A percentile compares a stretch with the other conserved stretches of the same genome.
phyloP scores from a whole-genome alignment of 2,113 vertebrate species.

The Nesospiza acunhae region DNA sequence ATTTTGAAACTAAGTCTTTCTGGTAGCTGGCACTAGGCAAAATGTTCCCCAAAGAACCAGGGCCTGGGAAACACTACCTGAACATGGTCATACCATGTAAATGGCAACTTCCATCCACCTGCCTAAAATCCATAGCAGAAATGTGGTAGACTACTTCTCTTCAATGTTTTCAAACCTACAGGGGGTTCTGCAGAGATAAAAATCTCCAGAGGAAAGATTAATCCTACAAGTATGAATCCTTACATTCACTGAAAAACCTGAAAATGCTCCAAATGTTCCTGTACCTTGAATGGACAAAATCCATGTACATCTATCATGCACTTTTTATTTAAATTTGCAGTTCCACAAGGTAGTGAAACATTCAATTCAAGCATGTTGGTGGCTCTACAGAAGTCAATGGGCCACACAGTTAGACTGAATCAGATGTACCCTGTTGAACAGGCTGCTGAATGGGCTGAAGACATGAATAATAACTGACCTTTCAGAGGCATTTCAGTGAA shows the following conservation, averaged over 20 bases:
- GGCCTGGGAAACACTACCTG: not conserved
- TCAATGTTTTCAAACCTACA: not conserved
- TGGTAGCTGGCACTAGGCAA: not conserved
- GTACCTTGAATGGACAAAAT: not conserved
- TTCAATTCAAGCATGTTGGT: not conserved
- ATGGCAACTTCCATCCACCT: not conserved
- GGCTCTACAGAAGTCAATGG: not conserved
- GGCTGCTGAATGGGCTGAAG: not conserved
- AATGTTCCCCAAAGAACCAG: not conserved
- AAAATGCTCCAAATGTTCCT: not conserved
- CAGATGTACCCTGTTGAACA: not conserved
- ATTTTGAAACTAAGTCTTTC: not conserved
- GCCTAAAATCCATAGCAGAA: not conserved
- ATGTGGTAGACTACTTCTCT: not conserved
- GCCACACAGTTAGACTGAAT: not conserved
- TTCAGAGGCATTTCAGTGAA: not conserved
- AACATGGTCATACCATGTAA: not conserved
- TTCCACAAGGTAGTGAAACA: not conserved
- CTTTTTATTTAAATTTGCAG: not conserved
- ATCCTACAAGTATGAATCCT: not conserved
- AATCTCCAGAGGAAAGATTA: not conserved
- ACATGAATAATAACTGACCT: not conserved
- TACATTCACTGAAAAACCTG: not conserved
- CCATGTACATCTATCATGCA: fast-evolving
- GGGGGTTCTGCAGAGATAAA: not conserved